Evolutionary conservation across 2,888 invertebrate genomes (phyloP).

Genomic region (Erebia aethiops): DNA sequence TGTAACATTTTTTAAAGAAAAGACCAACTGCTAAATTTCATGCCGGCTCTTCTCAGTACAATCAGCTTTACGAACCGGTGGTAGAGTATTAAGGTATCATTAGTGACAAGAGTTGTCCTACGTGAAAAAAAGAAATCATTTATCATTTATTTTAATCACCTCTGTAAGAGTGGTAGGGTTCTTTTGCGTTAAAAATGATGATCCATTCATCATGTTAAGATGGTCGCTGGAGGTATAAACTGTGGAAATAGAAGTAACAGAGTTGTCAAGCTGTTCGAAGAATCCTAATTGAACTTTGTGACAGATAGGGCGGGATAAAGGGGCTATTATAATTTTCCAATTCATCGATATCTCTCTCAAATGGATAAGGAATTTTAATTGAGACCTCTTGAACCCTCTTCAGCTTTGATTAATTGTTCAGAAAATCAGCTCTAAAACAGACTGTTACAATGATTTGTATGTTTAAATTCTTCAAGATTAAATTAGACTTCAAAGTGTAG

Average conservation of each 20-base stretch:
- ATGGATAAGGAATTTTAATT: constrained; percentile 28
- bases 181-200: no score
- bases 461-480: not conserved
- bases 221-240: not conserved
- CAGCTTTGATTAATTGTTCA: constrained; percentile 15
- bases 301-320: constrained; percentile 34
- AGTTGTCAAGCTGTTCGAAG: not conserved
- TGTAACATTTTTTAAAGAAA: no score
- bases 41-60: no score
- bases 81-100: no score
- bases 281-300: not conserved
- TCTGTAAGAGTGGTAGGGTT: no score
- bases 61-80: no score
- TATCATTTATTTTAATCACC: no score
- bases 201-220: not conserved
- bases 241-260: not conserved
- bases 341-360: constrained; percentile 31
- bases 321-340: constrained; percentile 30
- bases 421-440: constrained; percentile 4
- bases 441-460: constrained; percentile 9
- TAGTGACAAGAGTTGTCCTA: no score
- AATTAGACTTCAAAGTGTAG: not conserved
- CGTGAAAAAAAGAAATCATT: no score
- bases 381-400: constrained; percentile 15
- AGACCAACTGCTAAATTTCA: no score